Evolutionary conservation across 2,113 vertebrate genomes (phyloP), one percentile per base, ranked within the genome.

Genomic region (Spizaetus ornatus): DNA sequence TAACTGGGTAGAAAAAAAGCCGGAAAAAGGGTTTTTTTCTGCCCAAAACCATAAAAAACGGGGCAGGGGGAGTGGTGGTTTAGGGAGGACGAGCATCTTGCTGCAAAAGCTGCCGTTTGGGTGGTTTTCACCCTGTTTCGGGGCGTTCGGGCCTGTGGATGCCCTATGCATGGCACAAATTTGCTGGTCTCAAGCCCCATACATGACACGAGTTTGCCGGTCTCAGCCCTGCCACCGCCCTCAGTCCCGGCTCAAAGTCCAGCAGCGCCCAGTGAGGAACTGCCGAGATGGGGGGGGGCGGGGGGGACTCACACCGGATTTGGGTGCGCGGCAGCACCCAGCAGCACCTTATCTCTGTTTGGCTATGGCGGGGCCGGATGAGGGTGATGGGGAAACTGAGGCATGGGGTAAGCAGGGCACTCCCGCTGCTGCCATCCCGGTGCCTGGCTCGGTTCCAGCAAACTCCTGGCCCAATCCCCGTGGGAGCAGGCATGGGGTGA

Each of bases 281-380:
- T 5, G 23, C 29, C 4, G 4, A 14, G 15, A 29, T 5, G 18
- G 29, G 6, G 17, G 18, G 7, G 25, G 26, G 11, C n/a, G n/a
- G n/a, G n/a, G n/a, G n/a, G n/a, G 10, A 38, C 38, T 38, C 38
- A 26, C 29, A 5, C 36, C 6, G 5, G 67, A 3, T 34, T 3
- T 23, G 83, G 67, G 90, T 6, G 23, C 8, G 2, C 1, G 10
- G 65, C 8, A 29, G 29, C 53, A 10, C 32, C 34, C 6, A 4
- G 53, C 26, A 32, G 34, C 65, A 1, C 59, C 48, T 82, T 18
- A 25, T 21, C 40, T 6, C 38, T 8, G 55, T 36, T 62, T 50
- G 81, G n/a, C 18, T 16, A 4, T 0, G 16, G 61, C 2, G 13
- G 32, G 76, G 71, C 66, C 3, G 1, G n/a, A 4, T 7, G 2